Conservation (phyloP, 2,797 vertebrate genomes). For the Eutrigla gurnardus region DNA sequence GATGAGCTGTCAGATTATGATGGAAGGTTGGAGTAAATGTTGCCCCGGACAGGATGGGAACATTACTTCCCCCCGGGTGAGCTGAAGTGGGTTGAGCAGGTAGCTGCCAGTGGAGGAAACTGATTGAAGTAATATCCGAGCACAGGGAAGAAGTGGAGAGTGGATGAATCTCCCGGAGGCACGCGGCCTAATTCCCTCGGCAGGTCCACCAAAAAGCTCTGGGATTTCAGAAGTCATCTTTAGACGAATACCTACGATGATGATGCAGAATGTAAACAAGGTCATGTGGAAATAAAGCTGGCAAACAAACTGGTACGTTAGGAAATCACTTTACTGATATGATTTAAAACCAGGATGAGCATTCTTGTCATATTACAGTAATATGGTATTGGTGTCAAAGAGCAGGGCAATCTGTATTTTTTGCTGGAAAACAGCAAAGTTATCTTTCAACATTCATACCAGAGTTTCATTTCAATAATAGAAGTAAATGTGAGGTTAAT, state of each 20-base stretch:
- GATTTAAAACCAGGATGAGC: too few species aligned
- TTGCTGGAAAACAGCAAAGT: not conserved
- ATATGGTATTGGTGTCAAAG: not conserved
- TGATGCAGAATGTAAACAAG: too few species aligned
- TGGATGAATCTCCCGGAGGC: constrained; percentile 5
- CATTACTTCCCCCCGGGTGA: constrained; percentile 5
- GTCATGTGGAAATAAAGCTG: too few species aligned
- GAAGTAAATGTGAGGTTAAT: not conserved
- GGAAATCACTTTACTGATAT: too few species aligned
- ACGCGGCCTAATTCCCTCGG: constrained; percentile 4
- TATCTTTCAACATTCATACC: not conserved
- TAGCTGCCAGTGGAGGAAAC: constrained; percentile 10
- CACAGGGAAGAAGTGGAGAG: not conserved
- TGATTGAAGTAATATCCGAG: constrained; percentile 27
- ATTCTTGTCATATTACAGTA: too few species aligned
- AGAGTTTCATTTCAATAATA: not conserved
- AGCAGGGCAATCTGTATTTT: not conserved
- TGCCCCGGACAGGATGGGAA: constrained; percentile 17
- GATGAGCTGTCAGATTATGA: constrained; percentile 42
- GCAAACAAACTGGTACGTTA: not conserved
- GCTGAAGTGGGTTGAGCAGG: constrained; percentile 21
- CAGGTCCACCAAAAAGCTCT: not conserved
- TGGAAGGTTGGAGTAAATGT: constrained; percentile 47
- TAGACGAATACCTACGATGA: constrained; percentile 4
- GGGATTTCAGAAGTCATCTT: constrained; percentile 5